Base-by-base conservation (phyloP, 1,140 invertebrate species). In the Cotesia typhae region DNA sequence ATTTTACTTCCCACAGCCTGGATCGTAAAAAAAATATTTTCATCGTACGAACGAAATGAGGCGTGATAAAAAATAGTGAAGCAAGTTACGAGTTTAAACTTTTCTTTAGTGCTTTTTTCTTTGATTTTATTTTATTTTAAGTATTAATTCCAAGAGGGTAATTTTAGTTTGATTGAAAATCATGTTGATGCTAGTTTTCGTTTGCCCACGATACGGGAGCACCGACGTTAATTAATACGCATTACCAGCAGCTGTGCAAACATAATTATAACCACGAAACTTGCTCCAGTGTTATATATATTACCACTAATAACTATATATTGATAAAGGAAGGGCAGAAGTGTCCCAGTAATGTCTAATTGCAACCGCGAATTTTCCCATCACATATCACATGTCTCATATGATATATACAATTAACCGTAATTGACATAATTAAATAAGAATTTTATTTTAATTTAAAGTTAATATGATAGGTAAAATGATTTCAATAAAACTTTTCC, bases 171-270 rank as follows among this genome's bases (percentile, higher is more conserved):
- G 60, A 63, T 63, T 28, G 28, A 41, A 63, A 63, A 41, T 36
- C 14, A n/a, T 28, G 28, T 36, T 6, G 36, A 36, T 38, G 12
- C 10, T 37, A 59, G 57, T 59, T 59, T 28, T 47, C 41, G 7
- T 47, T 47, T 47, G 10, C 20, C 57, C 57, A 4, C 28, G 14
- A 20, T 17, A 4, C 28, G 14, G 4, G 14, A 20, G 7, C 4
- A 17, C 41, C 67, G 52, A 61, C 71, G 72, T 78, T 79, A 79
- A 79, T 79, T 79, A 78, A 79, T 77, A 74, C 76, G 57, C 74
- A 72, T 79, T 78, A 76, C 60, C 67, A 66, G 71, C 77, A 78
- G 74, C 74, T 78, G 77, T 71, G 76, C 20, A 71, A 28, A 38
- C 41, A n/a, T 68, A 57, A 38, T 53, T 64, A 67, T 57, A 72